Percentiles rank a stretch among this genome's conserved stretches.
Conservation (phyloP, 2,113 vertebrate genomes). For the Pithys albifrons region DNA sequence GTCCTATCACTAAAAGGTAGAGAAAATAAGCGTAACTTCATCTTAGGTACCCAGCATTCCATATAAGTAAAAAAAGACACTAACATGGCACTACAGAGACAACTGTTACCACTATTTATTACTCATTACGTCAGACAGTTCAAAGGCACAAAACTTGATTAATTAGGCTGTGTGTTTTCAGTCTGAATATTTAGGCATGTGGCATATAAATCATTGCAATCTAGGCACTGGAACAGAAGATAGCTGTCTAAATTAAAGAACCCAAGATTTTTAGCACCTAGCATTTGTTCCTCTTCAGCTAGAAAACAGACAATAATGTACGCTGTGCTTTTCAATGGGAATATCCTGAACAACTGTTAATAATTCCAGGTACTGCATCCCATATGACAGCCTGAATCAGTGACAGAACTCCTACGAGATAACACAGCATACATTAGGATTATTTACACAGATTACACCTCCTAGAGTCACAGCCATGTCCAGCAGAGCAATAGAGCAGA, state of each 20-base stretch:
- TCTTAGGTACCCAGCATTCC: slow-evolving; percentile 22
- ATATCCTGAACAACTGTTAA: not conserved
- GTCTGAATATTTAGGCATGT: not conserved
- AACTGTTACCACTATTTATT: not conserved
- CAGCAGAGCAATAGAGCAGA: not conserved
- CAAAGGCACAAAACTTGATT: not conserved
- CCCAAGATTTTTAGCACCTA: not conserved
- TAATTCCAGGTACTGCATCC: not conserved
- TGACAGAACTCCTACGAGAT: not conserved
- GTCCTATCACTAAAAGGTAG: slow-evolving; percentile 18
- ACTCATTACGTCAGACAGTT: not conserved
- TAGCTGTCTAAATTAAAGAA: not conserved
- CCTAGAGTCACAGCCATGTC: not conserved
- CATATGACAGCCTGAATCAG: not conserved
- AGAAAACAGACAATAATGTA: not conserved
- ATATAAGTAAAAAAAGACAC: not conserved
- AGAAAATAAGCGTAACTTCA: slow-evolving; percentile 16
- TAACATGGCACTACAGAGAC: not conserved
- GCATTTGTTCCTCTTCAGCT: not conserved
- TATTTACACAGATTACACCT: not conserved
- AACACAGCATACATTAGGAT: not conserved
- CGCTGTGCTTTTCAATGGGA: not conserved
- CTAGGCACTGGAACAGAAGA: not conserved
- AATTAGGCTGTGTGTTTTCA: not conserved
- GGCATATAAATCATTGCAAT: not conserved